Conservation (phyloP, 1,140 invertebrate species). For the Leptinotarsa undecemlineata region DNA sequence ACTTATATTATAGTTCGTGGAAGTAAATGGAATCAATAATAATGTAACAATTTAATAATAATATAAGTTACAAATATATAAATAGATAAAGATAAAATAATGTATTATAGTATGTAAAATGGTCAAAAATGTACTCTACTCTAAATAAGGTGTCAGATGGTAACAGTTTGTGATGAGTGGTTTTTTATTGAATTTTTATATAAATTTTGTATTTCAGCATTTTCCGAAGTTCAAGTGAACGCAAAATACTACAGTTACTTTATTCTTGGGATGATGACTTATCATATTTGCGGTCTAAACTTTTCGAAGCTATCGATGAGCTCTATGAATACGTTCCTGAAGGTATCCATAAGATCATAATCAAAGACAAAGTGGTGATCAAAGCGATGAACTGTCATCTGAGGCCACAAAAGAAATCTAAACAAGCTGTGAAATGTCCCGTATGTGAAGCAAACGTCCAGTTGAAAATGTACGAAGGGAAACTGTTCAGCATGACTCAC, state of each 20-base stretch:
- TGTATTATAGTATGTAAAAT: no score
- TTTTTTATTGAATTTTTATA: neutral
- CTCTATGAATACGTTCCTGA: constrained; percentile 32
- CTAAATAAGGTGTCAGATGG: neutral
- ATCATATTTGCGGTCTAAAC: constrained; percentile 22
- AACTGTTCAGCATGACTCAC: constrained; percentile 55
- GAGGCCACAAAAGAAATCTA: constrained; percentile 53
- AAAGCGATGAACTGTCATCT: constrained; percentile 71
- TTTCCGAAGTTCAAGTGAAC: constrained; percentile 1
- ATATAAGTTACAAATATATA: no score
- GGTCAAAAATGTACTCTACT: no score
- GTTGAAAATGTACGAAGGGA: constrained; percentile 62
- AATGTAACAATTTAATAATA: no score
- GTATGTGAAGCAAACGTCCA: constrained; percentile 60
- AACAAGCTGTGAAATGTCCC: constrained; percentile 51
- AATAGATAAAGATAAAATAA: no score
- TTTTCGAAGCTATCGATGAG: constrained; percentile 30
- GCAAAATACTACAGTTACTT: constrained; percentile 7
- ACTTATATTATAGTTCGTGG: no score
- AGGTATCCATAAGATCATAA: constrained; percentile 37
- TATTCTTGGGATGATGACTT: constrained; percentile 43
- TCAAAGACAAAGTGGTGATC: constrained; percentile 57
- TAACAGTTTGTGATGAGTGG: neutral
- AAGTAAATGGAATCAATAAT: no score
- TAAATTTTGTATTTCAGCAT: neutral